Conservation (phyloP, 2,113 vertebrate species). For the Pelecanus crispus region DNA sequence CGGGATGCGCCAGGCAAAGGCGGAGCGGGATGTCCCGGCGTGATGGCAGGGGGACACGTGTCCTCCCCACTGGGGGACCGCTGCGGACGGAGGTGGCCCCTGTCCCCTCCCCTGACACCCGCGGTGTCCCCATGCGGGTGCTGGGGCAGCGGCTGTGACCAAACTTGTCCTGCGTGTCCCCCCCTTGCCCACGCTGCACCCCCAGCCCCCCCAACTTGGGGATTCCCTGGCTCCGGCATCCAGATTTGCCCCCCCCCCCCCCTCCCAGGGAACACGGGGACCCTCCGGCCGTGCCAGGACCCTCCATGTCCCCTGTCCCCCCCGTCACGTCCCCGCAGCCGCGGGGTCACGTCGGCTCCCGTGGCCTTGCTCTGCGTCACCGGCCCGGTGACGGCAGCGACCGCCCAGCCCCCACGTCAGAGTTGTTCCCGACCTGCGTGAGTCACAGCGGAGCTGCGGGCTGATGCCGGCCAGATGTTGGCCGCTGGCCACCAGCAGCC, state of each 20-base stretch:
- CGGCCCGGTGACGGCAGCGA: not conserved
- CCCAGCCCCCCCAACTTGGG: accelerated
- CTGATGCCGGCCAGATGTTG: not conserved
- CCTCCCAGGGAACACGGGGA: not conserved
- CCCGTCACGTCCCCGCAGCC: not conserved
- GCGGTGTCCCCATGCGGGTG: accelerated
- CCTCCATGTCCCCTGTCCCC: not conserved
- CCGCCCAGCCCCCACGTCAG: not conserved
- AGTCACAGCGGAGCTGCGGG: not conserved
- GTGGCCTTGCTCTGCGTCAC: not conserved
- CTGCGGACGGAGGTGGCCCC: not conserved
- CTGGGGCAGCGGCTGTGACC: not conserved
- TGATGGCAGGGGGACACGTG: not conserved
- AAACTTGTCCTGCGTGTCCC: not conserved
- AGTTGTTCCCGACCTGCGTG: not conserved
- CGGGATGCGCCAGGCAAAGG: accelerated
- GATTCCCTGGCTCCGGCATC: not conserved
- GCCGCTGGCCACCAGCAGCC: too few relatives aligned
- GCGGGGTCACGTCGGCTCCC: not conserved
- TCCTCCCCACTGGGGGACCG: not conserved
- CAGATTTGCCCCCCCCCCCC: too few relatives aligned
- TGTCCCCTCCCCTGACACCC: not conserved
- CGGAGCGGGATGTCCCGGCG: not conserved
- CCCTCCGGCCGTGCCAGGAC: not conserved
- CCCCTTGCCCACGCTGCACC: not conserved